These are phyloP conservation scores for Epirrhoe alternata DNA, from an alignment of 2,888 invertebrate genomes.

Conservation along the genomic window DNA sequence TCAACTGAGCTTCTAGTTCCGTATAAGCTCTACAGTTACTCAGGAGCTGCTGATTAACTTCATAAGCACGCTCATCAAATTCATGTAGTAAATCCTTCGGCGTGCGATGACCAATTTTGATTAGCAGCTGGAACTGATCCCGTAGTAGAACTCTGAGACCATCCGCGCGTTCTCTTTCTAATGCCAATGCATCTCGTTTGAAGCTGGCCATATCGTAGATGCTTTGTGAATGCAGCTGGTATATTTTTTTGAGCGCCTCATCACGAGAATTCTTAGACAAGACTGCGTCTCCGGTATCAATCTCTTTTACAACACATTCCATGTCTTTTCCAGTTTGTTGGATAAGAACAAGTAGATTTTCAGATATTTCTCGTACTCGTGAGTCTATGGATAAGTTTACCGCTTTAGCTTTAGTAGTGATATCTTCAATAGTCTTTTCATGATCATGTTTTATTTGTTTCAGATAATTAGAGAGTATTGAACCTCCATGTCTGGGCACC, in stretches of 20 bases:
- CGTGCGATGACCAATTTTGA: conserved; percentile 59
- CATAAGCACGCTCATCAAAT: conserved; percentile 70
- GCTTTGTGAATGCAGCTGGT: conserved; percentile 49
- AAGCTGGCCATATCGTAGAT: conserved; percentile 57
- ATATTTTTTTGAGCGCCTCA: conserved; percentile 53
- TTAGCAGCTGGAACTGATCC: conserved; percentile 62
- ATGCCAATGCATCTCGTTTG: conserved; percentile 56
- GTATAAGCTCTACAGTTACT: conserved; percentile 68
- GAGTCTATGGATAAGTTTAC: conserved; percentile 60
- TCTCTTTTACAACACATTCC: conserved; percentile 55
- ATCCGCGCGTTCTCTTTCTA: conserved; percentile 69
- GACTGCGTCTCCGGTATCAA: conserved; percentile 26
- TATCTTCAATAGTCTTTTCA: conserved; percentile 48
- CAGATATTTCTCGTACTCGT: conserved; percentile 60
- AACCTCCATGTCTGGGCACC: conserved; percentile 62
- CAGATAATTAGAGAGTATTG: conserved; percentile 64
- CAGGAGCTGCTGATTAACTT: conserved; percentile 71
- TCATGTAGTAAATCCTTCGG: conserved; percentile 68
- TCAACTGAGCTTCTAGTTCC: conserved; percentile 65
- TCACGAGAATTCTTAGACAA: conserved; percentile 48
- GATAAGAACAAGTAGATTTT: conserved; percentile 59
- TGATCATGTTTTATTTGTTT: conserved; percentile 61
- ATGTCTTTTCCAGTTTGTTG: conserved; percentile 61
- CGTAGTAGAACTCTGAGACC: conserved; percentile 60
- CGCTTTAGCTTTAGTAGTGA: conserved; percentile 49